A percentile compares a stretch with the other conserved stretches of the same genome.
These are phyloP conservation scores for Aphis craccivora DNA, from an alignment of 1,140 invertebrate species.

Conservation along the genomic window DNA sequence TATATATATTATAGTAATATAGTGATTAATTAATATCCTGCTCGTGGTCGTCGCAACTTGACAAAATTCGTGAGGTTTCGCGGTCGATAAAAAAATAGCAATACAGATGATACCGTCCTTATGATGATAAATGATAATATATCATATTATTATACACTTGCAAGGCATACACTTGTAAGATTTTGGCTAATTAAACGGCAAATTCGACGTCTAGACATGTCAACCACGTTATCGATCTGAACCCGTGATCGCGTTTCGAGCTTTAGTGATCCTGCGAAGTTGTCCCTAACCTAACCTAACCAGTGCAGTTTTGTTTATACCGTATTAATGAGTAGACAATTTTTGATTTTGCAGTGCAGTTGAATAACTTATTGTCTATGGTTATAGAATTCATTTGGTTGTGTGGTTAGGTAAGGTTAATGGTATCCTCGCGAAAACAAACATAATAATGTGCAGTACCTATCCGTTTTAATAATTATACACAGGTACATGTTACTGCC, in stretches of 20 bases:
- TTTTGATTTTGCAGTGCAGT: background rate
- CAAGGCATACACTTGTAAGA: conserved; percentile 36
- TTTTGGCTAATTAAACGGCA: background rate
- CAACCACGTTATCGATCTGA: background rate
- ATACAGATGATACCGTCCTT: background rate
- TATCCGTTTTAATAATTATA: background rate
- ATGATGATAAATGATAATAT: background rate
- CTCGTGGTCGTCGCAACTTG: background rate
- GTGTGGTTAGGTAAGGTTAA: background rate
- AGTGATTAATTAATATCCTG: conserved; percentile 7
- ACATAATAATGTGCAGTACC: background rate
- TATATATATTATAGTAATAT: too few relatives aligned
- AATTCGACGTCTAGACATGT: background rate
- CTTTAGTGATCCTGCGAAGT: background rate
- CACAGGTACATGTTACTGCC: too few relatives aligned
- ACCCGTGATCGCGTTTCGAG: background rate
- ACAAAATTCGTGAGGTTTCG: conserved; percentile 40
- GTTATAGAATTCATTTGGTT: background rate
- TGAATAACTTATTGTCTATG: background rate
- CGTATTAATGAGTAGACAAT: background rate
- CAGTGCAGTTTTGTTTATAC: too few relatives aligned
- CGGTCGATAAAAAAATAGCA: background rate
- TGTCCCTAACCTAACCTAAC: too few relatives aligned
- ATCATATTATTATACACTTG: background rate
- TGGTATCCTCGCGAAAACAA: background rate